Conservation (phyloP, 2,113 vertebrate genomes). For the Bungarus multicinctus region DNA sequence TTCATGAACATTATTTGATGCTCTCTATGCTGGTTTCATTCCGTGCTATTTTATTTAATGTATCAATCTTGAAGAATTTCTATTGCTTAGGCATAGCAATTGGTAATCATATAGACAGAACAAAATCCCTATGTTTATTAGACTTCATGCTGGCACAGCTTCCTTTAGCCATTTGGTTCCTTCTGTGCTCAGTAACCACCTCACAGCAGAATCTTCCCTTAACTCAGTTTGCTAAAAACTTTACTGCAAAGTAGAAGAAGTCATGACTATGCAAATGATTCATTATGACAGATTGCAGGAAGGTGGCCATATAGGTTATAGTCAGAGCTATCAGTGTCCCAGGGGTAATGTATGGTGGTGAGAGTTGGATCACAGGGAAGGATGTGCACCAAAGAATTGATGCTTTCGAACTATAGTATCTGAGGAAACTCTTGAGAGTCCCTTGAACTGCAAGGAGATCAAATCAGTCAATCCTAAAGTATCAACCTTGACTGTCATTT, state of each 20-base stretch:
- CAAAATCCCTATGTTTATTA: background rate
- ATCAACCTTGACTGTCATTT: background rate
- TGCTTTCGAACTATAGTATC: background rate
- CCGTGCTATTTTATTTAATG: slow-evolving; percentile 11
- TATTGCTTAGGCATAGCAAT: background rate
- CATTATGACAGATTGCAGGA: background rate
- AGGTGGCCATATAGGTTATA: background rate
- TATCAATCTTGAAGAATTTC: background rate
- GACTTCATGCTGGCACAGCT: background rate
- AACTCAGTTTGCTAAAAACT: background rate
- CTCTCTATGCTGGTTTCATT: background rate
- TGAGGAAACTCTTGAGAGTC: background rate
- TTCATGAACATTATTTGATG: slow-evolving; percentile 1
- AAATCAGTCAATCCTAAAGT: background rate
- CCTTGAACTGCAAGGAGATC: background rate
- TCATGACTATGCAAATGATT: background rate
- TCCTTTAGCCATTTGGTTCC: background rate
- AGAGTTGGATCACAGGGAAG: background rate
- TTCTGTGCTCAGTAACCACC: background rate
- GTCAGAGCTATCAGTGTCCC: background rate
- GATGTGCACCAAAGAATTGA: background rate
- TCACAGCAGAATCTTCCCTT: background rate
- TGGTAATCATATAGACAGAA: background rate
- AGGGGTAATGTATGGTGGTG: background rate
- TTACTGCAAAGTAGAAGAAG: background rate